A percentile compares a stretch with the other conserved stretches of the same genome.
phyloP scores from a whole-genome alignment of 1,140 invertebrate species.

The Dendrolimus punctatus region DNA sequence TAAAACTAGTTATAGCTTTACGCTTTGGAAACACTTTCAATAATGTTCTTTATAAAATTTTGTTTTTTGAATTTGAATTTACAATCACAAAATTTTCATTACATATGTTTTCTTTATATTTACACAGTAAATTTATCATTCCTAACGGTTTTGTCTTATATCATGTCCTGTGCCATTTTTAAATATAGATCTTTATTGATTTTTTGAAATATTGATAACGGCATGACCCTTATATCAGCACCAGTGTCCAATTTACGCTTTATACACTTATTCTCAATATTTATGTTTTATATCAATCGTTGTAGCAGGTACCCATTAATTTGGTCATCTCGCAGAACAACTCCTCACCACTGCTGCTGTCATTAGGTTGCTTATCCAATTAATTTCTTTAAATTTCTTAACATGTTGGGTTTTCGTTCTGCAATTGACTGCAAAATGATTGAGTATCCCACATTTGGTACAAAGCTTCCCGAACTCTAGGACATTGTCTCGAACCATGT shows the following conservation, averaged over 20 bases:
- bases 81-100: slow-evolving; percentile 1
- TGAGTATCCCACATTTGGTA: not conserved
- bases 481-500: slow-evolving; percentile 7
- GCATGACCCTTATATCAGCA: slow-evolving; percentile 3
- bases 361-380: too few species aligned
- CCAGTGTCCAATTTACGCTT: slow-evolving; percentile 3
- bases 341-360: too few species aligned
- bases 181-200: slow-evolving; percentile 1
- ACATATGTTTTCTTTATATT: not conserved
- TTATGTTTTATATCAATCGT: slow-evolving; percentile 1
- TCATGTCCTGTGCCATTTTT: slow-evolving; percentile 1
- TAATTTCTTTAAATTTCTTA: too few species aligned
- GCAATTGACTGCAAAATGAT: slow-evolving; percentile 1
- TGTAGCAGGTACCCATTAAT: too few species aligned
- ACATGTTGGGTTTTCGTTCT: not conserved
- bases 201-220: slow-evolving; percentile 3
- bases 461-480: not conserved
- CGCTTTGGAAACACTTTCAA: too few species aligned
- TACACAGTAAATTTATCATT: slow-evolving; percentile 2
- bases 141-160: not conserved
- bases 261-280: not conserved
- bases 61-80: too few species aligned
- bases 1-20: too few species aligned
- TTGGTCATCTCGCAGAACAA: too few species aligned
- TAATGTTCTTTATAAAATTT: too few species aligned